phyloP scores from a whole-genome alignment of 30 jellyfish, hydroid and myxozoan species.

The Turritopsis dohrnii region DNA sequence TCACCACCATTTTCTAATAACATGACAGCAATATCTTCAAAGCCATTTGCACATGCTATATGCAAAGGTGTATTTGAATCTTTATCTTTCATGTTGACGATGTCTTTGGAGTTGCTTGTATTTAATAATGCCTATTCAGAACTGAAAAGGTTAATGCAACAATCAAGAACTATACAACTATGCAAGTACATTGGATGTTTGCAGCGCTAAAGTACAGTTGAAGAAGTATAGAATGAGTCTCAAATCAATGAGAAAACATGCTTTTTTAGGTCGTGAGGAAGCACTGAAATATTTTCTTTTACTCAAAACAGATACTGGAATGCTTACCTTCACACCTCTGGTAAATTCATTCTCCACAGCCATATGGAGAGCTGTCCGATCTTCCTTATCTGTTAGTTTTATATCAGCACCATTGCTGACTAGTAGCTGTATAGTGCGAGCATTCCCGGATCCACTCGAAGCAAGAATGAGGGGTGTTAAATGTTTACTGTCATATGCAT shows the following conservation, averaged over 20 bases:
- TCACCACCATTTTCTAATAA: slow-evolving; percentile 56
- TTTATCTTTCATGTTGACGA: slow-evolving; percentile 54
- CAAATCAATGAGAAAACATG: too few species aligned
- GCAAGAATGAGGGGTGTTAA: slow-evolving; percentile 83
- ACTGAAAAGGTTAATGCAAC: background rate
- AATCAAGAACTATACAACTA: background rate
- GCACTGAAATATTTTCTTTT: background rate
- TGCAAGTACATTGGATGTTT: too few species aligned
- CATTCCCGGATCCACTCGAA: slow-evolving; percentile 50
- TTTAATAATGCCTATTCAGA: slow-evolving; percentile 12
- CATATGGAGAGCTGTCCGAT: slow-evolving; percentile 74
- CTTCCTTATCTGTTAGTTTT: slow-evolving; percentile 65
- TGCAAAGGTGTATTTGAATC: slow-evolving; percentile 85
- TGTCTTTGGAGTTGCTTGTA: background rate
- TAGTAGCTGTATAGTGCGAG: slow-evolving; percentile 43
- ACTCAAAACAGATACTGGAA: too few species aligned
- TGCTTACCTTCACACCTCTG: slow-evolving; percentile 56
- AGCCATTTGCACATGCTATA: slow-evolving; percentile 74
- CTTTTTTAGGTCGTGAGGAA: too few species aligned
- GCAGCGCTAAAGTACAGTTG: too few species aligned
- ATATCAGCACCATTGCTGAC: slow-evolving; percentile 53
- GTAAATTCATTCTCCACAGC: slow-evolving; percentile 59
- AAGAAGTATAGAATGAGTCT: too few species aligned
- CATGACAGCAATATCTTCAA: slow-evolving; percentile 54
- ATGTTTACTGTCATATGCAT: slow-evolving; percentile 41